These are phyloP conservation scores for Camptogramma bilineatum DNA, from an alignment of 2,888 invertebrate species.

Conservation along the genomic window DNA sequence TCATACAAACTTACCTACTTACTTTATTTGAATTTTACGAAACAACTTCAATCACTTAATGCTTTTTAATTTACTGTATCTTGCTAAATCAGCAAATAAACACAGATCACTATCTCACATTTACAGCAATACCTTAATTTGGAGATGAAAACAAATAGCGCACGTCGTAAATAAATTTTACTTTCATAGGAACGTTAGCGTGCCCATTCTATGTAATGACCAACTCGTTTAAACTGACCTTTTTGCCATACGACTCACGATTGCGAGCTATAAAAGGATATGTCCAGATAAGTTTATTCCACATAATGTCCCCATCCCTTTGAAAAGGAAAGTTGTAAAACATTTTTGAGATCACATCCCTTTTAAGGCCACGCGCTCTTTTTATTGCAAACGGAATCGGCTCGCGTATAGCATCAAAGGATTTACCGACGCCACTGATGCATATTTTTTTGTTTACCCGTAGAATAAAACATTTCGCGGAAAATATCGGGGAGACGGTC, in stretches of 20 bases:
- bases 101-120: constrained; percentile 32
- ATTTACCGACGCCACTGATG: constrained; percentile 61
- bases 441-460: constrained; percentile 59
- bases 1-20: too few species aligned
- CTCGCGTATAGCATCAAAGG: constrained; percentile 66
- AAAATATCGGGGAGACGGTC: constrained; percentile 28
- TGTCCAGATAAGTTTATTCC: constrained; percentile 83
- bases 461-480: constrained; percentile 38
- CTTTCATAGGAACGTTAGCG: constrained; percentile 71
- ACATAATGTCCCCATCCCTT: constrained; percentile 77
- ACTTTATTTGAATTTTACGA: too few species aligned
- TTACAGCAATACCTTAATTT: constrained; percentile 33
- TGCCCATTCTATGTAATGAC: constrained; percentile 71
- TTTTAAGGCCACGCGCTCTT: constrained; percentile 70
- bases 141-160: constrained; percentile 42
- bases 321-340: constrained; percentile 81
- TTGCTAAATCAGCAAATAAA: neutral
- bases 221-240: constrained; percentile 69
- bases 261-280: constrained; percentile 77
- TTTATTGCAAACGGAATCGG: constrained; percentile 71
- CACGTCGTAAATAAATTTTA: constrained; percentile 68
- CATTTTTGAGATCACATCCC: constrained; percentile 76
- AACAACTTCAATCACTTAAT: too few species aligned
- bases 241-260: constrained; percentile 71
- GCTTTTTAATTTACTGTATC: neutral